A percentile compares a stretch with the other conserved stretches of the same genome.
Evolutionary conservation across 2,113 vertebrate species (phyloP).

Genomic region (Leucopternis melanops): DNA sequence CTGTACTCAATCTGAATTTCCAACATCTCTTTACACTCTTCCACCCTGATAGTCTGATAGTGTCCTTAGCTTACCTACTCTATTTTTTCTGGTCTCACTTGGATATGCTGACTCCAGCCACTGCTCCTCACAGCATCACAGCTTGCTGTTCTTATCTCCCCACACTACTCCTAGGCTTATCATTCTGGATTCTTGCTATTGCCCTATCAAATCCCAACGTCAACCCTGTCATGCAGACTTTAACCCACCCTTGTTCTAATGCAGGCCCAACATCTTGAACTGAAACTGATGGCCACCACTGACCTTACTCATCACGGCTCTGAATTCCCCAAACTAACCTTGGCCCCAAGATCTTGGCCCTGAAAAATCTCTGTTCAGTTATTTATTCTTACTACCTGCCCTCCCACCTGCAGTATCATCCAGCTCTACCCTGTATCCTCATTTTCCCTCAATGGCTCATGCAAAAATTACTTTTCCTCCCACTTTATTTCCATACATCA

Average conservation of each 20-base stretch:
- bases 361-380: background rate
- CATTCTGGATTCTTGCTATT: background rate
- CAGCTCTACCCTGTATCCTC: background rate
- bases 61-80: background rate
- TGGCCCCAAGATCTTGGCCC: background rate
- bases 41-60: background rate
- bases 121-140: background rate
- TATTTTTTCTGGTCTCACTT: background rate
- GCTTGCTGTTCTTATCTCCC: background rate
- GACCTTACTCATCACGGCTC: background rate
- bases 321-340: background rate
- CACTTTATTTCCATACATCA: background rate
- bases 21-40: background rate
- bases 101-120: background rate
- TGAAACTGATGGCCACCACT: background rate
- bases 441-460: background rate
- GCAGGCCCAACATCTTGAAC: background rate
- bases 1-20: background rate
- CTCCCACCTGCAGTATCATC: background rate
- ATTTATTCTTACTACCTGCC: background rate
- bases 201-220: background rate
- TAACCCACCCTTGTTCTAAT: background rate
- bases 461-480: background rate
- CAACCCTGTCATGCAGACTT: background rate
- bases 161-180: background rate